These are phyloP conservation scores for Elgaria multicarinata DNA, from an alignment of 2,113 vertebrate genomes.

Conservation along the genomic window DNA sequence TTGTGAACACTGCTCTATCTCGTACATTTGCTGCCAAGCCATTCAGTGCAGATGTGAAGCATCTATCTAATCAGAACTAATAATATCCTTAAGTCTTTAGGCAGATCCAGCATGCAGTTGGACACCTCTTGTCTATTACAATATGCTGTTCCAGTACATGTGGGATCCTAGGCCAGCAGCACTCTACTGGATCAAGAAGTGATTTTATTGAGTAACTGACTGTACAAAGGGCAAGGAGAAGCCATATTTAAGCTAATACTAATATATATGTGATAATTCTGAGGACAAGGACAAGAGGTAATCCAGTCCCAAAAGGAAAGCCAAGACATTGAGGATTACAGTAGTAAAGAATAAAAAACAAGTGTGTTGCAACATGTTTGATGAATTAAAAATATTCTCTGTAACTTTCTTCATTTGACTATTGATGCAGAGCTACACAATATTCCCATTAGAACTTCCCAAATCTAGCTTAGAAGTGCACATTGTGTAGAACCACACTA, in stretches of 20 bases:
- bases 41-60: background rate
- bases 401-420: background rate
- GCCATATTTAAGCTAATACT: no score
- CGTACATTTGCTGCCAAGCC: background rate
- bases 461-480: background rate
- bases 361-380: background rate
- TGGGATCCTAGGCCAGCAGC: background rate
- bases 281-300: no score
- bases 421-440: background rate
- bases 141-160: background rate
- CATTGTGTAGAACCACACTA: background rate
- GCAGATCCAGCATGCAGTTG: background rate
- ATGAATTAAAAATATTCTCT: background rate
- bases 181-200: background rate
- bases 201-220: background rate
- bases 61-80: no score
- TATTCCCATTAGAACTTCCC: background rate
- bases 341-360: background rate
- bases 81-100: background rate
- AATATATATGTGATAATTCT: no score
- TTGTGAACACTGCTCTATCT: background rate
- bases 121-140: background rate
- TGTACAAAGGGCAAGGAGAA: no score
- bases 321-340: no score
- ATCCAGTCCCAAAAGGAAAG: no score